phyloP scores from a whole-genome alignment of 2,797 vertebrate species.

The Cirrhinus mrigala region DNA sequence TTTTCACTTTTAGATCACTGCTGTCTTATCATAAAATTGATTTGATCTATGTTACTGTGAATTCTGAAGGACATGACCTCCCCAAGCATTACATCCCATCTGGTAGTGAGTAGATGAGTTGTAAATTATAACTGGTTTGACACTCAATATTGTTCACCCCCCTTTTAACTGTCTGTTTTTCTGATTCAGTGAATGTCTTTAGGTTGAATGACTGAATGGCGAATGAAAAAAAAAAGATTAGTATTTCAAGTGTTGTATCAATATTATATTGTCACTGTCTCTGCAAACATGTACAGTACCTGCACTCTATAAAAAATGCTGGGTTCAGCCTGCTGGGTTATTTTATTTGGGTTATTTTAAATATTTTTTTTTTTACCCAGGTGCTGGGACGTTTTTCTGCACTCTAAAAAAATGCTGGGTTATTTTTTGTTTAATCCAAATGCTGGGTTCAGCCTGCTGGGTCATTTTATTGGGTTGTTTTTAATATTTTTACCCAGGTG shows the following conservation, averaged over 20 bases:
- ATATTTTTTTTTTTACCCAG: too few species aligned
- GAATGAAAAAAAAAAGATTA: background rate
- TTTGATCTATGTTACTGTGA: background rate
- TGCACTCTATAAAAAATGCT: too few species aligned
- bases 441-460: too few species aligned
- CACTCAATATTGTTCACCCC: background rate
- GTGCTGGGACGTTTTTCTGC: too few species aligned
- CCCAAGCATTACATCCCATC: background rate
- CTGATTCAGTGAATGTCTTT: background rate
- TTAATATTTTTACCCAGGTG: too few species aligned
- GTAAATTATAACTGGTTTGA: background rate
- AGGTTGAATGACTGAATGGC: background rate
- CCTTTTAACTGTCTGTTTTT: background rate
- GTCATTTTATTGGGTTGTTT: too few species aligned
- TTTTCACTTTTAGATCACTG: background rate
- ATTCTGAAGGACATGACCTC: background rate
- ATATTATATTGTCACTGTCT: background rate
- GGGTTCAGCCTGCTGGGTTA: too few species aligned
- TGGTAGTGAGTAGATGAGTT: background rate
- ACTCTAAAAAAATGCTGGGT: too few species aligned
- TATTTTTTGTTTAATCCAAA: too few species aligned
- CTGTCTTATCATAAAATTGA: background rate
- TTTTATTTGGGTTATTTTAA: too few species aligned
- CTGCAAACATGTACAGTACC: background rate
- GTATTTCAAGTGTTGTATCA: background rate